Conservation (phyloP, 2,888 invertebrate species). For the Archips crataeganus region DNA sequence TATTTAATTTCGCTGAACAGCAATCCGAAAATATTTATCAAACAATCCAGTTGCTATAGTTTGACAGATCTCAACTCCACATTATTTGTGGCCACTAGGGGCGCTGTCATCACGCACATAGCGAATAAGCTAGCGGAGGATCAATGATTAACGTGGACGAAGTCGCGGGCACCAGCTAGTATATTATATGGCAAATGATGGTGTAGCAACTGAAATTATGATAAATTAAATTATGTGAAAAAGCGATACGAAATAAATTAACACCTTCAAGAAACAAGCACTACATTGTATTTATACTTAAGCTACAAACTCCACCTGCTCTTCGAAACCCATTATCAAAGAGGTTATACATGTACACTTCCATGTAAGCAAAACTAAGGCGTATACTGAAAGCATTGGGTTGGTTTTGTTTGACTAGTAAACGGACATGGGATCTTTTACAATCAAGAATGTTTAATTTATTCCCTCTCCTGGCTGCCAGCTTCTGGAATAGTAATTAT, state of each 20-base stretch:
- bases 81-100: too few relatives aligned
- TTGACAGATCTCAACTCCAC: too few relatives aligned
- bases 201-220: too few relatives aligned
- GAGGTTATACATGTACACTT: not conserved
- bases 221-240: too few relatives aligned
- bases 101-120: too few relatives aligned
- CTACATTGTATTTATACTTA: not conserved
- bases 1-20: too few relatives aligned
- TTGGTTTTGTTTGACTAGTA: not conserved
- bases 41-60: too few relatives aligned
- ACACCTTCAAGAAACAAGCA: not conserved
- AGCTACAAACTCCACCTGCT: not conserved
- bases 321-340: not conserved
- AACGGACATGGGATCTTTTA: not conserved
- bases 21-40: too few relatives aligned
- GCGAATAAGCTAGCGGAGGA: too few relatives aligned
- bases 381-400: not conserved
- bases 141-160: too few relatives aligned
- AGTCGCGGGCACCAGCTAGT: too few relatives aligned
- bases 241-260: not conserved
- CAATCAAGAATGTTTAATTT: not conserved
- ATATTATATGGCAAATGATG: too few relatives aligned
- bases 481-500: slow-evolving; percentile 25
- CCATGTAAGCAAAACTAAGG: not conserved
- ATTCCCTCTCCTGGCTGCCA: slow-evolving; percentile 28